Conservation (phyloP, 2,113 vertebrate species). For the Grammomys surdaster region DNA sequence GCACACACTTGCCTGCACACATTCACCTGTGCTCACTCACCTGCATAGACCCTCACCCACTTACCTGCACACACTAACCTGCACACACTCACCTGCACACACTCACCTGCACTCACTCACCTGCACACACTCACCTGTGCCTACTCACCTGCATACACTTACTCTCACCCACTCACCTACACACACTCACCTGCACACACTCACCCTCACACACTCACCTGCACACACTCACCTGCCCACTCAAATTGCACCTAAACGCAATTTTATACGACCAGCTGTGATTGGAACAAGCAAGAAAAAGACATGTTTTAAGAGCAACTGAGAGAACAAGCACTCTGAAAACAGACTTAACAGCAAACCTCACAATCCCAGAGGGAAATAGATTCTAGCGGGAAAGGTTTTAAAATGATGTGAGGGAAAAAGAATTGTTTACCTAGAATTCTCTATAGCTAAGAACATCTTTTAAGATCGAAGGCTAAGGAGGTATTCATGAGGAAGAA, state of each 20-base stretch:
- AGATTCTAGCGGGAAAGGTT: not conserved
- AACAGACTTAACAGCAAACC: not conserved
- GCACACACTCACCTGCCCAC: not conserved
- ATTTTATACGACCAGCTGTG: not conserved
- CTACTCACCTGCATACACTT: not conserved
- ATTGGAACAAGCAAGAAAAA: slow-evolving; percentile 9
- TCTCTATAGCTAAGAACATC: not conserved
- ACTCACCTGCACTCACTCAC: not conserved
- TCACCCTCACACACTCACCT: not conserved
- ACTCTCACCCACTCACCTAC: no score
- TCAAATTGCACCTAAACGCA: not conserved
- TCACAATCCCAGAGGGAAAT: not conserved
- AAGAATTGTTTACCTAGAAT: not conserved
- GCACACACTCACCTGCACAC: not conserved
- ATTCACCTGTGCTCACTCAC: not conserved
- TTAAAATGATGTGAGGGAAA: slow-evolving; percentile 12
- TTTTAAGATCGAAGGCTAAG: not conserved
- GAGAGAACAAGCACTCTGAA: not conserved
- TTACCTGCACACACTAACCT: not conserved
- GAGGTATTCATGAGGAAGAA: not conserved
- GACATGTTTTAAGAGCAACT: not conserved
- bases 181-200: not conserved
- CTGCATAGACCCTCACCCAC: not conserved
- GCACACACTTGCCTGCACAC: no score
- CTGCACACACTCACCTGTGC: not conserved